These are phyloP conservation scores for Hypomesus transpacificus DNA, from an alignment of 2,113 vertebrate species.

Conservation along the genomic window DNA sequence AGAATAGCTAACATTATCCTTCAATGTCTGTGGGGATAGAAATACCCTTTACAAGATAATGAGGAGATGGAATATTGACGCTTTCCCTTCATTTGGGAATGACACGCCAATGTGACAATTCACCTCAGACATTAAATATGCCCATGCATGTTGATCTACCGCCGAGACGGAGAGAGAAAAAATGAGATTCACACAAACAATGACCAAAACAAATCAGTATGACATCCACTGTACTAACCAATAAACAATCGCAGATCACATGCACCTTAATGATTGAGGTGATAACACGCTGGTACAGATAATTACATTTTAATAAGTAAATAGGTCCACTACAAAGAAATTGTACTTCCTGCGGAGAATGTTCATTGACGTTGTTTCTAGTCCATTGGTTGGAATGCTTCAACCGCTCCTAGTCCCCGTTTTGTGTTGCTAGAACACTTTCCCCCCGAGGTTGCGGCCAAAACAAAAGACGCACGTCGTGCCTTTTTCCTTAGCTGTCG, in stretches of 20 bases:
- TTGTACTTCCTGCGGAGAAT: neutral
- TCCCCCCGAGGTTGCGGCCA: conserved; percentile 8
- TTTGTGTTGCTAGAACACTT: conserved; percentile 22
- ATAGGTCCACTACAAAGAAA: neutral
- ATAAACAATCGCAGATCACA: too few species aligned
- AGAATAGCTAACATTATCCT: neutral
- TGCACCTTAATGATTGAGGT: too few species aligned
- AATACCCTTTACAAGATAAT: conserved; percentile 10
- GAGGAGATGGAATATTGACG: conserved; percentile 11
- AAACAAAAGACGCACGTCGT: conserved; percentile 32
- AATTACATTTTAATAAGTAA: too few species aligned
- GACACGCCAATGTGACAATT: neutral
- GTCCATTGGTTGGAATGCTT: too few species aligned
- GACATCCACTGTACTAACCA: too few species aligned
- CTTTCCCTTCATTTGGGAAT: neutral
- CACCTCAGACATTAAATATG: neutral
- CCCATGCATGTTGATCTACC: neutral
- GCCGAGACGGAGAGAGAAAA: too few species aligned
- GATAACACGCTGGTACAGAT: too few species aligned
- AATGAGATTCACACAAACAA: too few species aligned
- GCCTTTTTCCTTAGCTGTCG: conserved; percentile 11
- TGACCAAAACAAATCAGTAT: too few species aligned
- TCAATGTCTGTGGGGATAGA: neutral
- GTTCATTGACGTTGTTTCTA: neutral
- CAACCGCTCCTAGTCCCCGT: conserved; percentile 1